Evolutionary conservation across 2,797 vertebrate species (phyloP).

Genomic region (Acrossocheilus wenchowensis): DNA sequence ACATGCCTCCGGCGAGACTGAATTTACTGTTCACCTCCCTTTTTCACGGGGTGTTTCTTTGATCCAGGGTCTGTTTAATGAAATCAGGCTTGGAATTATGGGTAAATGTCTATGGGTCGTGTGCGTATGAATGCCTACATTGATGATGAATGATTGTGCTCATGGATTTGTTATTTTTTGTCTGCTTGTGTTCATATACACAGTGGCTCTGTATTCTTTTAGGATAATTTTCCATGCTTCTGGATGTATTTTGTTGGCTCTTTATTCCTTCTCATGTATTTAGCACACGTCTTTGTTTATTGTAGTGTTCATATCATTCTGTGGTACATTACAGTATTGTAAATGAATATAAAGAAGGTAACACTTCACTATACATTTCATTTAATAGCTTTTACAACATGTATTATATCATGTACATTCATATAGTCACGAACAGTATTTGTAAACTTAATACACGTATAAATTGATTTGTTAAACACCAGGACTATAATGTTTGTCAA

Average conservation of each 20-base stretch:
- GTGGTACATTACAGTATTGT: not conserved
- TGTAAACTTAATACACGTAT: too few species aligned
- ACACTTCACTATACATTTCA: too few species aligned
- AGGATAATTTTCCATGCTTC: not conserved
- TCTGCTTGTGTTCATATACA: conserved; percentile 32
- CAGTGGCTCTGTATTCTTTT: conserved; percentile 16
- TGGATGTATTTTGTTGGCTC: not conserved
- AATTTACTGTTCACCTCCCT: conserved; percentile 42
- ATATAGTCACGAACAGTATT: too few species aligned
- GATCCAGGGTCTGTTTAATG: conserved; percentile 43
- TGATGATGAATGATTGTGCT: conserved; percentile 28
- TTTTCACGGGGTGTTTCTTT: conserved; percentile 54
- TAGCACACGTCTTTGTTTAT: not conserved
- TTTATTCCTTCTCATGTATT: not conserved
- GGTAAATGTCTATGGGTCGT: conserved; percentile 14
- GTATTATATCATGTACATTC: not conserved
- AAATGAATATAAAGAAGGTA: not conserved
- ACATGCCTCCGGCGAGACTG: conserved; percentile 35
- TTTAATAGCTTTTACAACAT: not conserved
- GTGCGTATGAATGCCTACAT: conserved; percentile 38
- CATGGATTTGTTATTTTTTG: conserved; percentile 40
- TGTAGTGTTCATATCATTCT: not conserved
- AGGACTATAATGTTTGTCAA: not conserved
- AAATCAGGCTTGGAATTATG: conserved; percentile 33
- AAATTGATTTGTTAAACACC: not conserved